phyloP scores from a whole-genome alignment of 2,888 invertebrate genomes.

The Helicoverpa assulta region DNA sequence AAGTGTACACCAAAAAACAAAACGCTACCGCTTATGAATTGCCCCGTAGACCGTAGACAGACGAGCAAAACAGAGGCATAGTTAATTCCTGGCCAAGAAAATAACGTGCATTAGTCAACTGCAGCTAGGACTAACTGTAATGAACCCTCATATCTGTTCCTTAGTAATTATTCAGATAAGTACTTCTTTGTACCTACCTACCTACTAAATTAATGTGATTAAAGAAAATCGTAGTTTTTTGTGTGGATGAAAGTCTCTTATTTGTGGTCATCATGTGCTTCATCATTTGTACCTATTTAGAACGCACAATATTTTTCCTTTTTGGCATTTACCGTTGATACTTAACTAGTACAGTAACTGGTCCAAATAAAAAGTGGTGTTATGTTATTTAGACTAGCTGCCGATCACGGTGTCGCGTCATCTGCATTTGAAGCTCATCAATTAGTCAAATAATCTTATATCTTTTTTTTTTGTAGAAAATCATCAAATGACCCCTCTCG shows the following conservation, averaged over 20 bases:
- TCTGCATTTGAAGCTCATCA: no score
- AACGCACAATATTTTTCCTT: no score
- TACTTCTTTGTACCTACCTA: constrained; percentile 10
- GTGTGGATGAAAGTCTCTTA: not conserved
- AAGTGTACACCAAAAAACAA: not conserved
- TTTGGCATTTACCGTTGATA: no score
- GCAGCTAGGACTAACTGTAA: constrained; percentile 70
- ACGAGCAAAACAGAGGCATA: constrained; percentile 79
- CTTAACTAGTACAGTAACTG: no score
- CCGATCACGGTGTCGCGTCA: no score
- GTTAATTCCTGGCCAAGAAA: constrained; percentile 83
- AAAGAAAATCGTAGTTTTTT: not conserved
- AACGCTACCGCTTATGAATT: constrained; percentile 48
- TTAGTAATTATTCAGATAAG: constrained; percentile 63
- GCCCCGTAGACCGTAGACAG: constrained; percentile 63
- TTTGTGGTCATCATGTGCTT: no score
- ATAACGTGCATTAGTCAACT: constrained; percentile 86
- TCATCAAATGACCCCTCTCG: no score
- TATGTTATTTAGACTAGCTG: no score
- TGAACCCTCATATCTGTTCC: constrained; percentile 71
- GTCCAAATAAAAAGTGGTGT: no score
- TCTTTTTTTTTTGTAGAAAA: no score
- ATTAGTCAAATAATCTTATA: no score
- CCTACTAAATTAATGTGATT: constrained; percentile 7
- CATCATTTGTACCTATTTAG: no score